A percentile compares a stretch with the other conserved stretches of the same genome.
These are phyloP conservation scores for Pterostichus madidus DNA, from an alignment of 2,888 invertebrate genomes.

Conservation along the genomic window DNA sequence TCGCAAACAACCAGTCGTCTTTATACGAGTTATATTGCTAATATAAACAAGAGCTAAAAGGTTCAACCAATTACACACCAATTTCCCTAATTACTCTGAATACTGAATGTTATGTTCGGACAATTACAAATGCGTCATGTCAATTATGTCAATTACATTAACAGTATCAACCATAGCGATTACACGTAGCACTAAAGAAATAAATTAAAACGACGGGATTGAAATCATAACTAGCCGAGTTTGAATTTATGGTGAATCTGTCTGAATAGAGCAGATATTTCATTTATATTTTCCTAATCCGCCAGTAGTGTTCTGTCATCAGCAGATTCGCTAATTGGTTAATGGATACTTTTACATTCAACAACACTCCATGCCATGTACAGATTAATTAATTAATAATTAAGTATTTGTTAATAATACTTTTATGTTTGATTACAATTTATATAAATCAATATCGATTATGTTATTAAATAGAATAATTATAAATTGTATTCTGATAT, in stretches of 20 bases:
- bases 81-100: slow-evolving; percentile 52
- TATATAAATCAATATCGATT: background rate
- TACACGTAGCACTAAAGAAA: slow-evolving; percentile 25
- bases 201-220: slow-evolving; percentile 34
- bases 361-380: background rate
- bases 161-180: slow-evolving; percentile 36
- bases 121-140: slow-evolving; percentile 50
- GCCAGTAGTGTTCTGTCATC: slow-evolving; percentile 14
- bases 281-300: slow-evolving; percentile 15
- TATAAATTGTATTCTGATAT: too few relatives aligned
- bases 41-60: slow-evolving; percentile 26
- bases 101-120: slow-evolving; percentile 27
- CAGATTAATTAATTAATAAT: slow-evolving; percentile 6
- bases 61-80: slow-evolving; percentile 31
- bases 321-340: background rate
- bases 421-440: background rate
- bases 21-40: background rate
- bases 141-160: slow-evolving; percentile 57
- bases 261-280: slow-evolving; percentile 8
- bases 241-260: slow-evolving; percentile 6
- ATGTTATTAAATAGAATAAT: background rate
- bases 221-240: slow-evolving; percentile 34
- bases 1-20: background rate
- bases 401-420: background rate
- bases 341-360: background rate